A percentile compares a stretch with the other conserved stretches of the same genome.
Evolutionary conservation across 2,888 invertebrate species (phyloP).

Genomic region (Tanypteryx hageni): DNA sequence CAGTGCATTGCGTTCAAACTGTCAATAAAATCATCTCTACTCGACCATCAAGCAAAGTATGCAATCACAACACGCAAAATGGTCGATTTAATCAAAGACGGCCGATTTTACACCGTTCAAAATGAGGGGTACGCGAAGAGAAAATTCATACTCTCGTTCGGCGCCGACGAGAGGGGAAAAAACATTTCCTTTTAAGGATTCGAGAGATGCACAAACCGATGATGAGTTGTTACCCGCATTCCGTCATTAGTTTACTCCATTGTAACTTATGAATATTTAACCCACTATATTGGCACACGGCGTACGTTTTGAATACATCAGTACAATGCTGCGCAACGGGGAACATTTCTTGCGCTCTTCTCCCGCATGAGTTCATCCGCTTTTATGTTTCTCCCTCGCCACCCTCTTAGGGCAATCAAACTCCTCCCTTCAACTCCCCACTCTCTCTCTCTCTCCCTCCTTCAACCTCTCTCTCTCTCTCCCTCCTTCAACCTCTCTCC

Average conservation of each 20-base stretch:
- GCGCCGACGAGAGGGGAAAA: too few relatives aligned
- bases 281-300: background rate
- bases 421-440: background rate
- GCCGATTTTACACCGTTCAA: too few relatives aligned
- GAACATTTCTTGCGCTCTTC: background rate
- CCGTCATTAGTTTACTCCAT: background rate
- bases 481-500: background rate
- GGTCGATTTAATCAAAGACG: too few relatives aligned
- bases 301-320: background rate
- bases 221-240: too few relatives aligned
- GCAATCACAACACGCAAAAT: too few relatives aligned
- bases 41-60: too few relatives aligned
- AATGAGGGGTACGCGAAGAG: too few relatives aligned
- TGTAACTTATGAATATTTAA: background rate
- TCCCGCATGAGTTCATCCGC: conserved; percentile 9
- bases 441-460: background rate
- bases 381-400: background rate
- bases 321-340: background rate
- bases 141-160: too few relatives aligned
- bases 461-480: background rate
- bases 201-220: too few relatives aligned
- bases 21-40: too few relatives aligned
- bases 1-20: too few relatives aligned
- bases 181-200: too few relatives aligned
- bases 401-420: conserved; percentile 1